Evolutionary conservation across 2,113 vertebrate genomes (phyloP).

Genomic region (Sander vitreus): DNA sequence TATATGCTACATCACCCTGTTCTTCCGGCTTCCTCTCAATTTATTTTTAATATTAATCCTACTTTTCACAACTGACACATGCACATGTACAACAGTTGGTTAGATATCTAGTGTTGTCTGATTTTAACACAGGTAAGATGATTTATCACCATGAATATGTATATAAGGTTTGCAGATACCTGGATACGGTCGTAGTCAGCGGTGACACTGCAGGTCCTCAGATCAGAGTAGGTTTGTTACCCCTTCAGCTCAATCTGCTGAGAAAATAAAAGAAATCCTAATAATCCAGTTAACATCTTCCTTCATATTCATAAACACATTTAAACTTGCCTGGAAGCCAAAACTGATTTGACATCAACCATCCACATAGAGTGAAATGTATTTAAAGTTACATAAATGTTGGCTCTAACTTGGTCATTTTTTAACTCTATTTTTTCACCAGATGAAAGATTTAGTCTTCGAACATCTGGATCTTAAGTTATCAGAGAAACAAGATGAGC

Average conservation of each 20-base stretch:
- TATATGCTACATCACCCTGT: too few relatives aligned
- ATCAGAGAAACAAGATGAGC: too few relatives aligned
- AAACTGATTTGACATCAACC: neutral
- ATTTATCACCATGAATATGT: neutral
- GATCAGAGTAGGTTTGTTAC: constrained; percentile 3
- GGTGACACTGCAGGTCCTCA: neutral
- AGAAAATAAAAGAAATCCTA: neutral
- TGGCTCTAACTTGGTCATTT: neutral
- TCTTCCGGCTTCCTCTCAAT: neutral
- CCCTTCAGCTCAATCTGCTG: constrained; percentile 31
- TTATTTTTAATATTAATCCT: too few relatives aligned
- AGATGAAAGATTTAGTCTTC: too few relatives aligned
- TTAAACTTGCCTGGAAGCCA: neutral
- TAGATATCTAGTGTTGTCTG: too few relatives aligned
- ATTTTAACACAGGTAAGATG: neutral
- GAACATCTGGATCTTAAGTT: too few relatives aligned
- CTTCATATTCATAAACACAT: neutral
- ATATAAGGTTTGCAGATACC: constrained; percentile 10
- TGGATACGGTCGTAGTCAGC: constrained; percentile 46
- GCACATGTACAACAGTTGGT: neutral
- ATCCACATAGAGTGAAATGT: neutral
- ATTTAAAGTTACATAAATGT: neutral
- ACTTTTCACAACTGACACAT: neutral
- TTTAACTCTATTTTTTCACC: too few relatives aligned
- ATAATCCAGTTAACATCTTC: neutral